These are phyloP conservation scores for Plumapathes pennacea DNA, from an alignment of 92 coral and sea anemone species.

Conservation along the genomic window DNA sequence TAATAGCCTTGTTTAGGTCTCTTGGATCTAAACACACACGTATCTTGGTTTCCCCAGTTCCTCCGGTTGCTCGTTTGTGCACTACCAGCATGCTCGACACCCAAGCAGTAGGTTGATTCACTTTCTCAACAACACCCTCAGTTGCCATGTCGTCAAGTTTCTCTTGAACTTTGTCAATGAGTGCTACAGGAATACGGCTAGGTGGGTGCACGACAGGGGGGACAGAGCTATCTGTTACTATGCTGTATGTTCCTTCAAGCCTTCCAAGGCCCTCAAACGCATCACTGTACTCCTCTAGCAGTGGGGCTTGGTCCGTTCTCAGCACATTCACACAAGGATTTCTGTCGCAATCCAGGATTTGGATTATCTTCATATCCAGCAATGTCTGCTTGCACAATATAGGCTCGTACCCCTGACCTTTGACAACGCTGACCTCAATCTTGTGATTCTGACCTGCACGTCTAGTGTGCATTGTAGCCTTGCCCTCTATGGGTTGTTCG, in stretches of 20 bases:
- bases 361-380: constrained; percentile 42
- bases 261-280: constrained; percentile 37
- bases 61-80: constrained; percentile 11
- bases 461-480: constrained; percentile 13
- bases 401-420: constrained; percentile 41
- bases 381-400: constrained; percentile 41
- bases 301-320: constrained; percentile 3
- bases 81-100: constrained; percentile 3
- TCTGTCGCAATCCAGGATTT: constrained; percentile 10
- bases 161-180: neutral
- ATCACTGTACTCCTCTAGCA: constrained; percentile 17
- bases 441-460: constrained; percentile 31
- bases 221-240: constrained; percentile 12
- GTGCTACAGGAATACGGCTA: constrained; percentile 15
- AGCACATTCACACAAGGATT: constrained; percentile 13
- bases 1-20: constrained; percentile 21
- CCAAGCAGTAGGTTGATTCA: constrained; percentile 23
- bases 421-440: constrained; percentile 29
- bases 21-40: constrained; percentile 43
- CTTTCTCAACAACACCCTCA: constrained; percentile 4
- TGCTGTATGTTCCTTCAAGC: constrained; percentile 12
- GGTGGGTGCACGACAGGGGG: constrained; percentile 25
- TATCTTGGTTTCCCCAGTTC: constrained; percentile 36
- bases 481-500: constrained; percentile 43
- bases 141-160: constrained; percentile 21